These are phyloP conservation scores for Crossaster papposus DNA, from an alignment of 53 echinoderm and acorn worm genomes.

Conservation along the genomic window DNA sequence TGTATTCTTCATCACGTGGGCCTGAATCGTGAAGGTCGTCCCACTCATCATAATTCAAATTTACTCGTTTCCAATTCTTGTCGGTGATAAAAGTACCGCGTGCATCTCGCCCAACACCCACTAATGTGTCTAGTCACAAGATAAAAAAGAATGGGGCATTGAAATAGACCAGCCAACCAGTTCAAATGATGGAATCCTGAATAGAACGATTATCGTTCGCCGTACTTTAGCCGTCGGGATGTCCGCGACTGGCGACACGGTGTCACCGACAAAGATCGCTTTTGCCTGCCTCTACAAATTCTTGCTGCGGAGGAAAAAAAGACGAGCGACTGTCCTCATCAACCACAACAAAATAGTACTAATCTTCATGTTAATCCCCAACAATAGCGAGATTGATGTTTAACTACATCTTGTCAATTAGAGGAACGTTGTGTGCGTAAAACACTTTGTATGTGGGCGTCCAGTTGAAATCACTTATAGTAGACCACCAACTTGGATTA, in stretches of 20 bases:
- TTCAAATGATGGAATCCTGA: slow-evolving; percentile 34
- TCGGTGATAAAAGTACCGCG: not conserved
- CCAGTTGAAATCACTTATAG: not conserved
- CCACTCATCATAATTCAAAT: not conserved
- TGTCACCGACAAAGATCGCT: slow-evolving; percentile 26
- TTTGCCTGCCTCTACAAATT: not conserved
- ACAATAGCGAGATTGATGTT: not conserved
- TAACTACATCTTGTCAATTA: not conserved
- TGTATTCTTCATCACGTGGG: not conserved
- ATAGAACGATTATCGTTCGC: slow-evolving; percentile 30
- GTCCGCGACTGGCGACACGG: slow-evolving; percentile 37
- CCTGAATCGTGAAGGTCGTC: slow-evolving; percentile 7
- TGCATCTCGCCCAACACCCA: not conserved
- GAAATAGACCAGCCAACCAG: slow-evolving; percentile 10
- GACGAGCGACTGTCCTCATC: slow-evolving; percentile 23
- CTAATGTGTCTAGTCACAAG: not conserved
- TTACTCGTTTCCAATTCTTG: not conserved
- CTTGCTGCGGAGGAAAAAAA: slow-evolving; percentile 1
- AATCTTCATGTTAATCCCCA: not conserved
- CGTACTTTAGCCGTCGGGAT: not conserved
- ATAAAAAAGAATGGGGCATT: not conserved
- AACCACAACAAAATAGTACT: not conserved
- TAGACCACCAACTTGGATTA: not conserved
- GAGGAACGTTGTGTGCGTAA: not conserved
- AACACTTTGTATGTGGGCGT: not conserved